phyloP scores from a whole-genome alignment of 2,888 invertebrate genomes.

The Petrophora chlorosata region DNA sequence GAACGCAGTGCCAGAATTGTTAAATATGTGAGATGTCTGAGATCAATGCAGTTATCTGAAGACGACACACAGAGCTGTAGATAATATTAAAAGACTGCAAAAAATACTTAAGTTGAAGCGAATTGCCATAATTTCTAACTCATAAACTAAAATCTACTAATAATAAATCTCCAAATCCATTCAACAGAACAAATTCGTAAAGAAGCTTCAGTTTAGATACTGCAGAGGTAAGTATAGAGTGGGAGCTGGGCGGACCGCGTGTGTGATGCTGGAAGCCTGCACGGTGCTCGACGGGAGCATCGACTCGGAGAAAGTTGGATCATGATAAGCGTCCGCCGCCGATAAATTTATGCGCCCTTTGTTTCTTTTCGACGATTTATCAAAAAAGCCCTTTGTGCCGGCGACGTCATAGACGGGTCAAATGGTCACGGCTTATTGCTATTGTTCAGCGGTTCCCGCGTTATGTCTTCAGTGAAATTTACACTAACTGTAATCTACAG shows the following conservation, averaged over 20 bases:
- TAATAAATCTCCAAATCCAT: no score
- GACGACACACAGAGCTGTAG: background rate
- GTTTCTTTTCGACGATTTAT: constrained; percentile 79
- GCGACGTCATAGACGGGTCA: constrained; percentile 54
- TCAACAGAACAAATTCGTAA: no score
- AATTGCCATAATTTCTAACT: no score
- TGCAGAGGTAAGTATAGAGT: background rate
- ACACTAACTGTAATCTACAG: constrained; percentile 13
- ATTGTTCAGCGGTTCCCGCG: constrained; percentile 28
- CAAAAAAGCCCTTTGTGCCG: constrained; percentile 66
- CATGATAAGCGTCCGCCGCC: constrained; percentile 71
- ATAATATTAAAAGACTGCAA: background rate
- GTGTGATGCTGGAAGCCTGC: constrained; percentile 42
- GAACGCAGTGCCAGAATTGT: constrained; percentile 33
- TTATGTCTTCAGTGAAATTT: constrained; percentile 21
- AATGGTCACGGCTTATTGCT: constrained; percentile 42
- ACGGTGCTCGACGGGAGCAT: constrained; percentile 41
- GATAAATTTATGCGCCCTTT: constrained; percentile 81
- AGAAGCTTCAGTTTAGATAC: background rate
- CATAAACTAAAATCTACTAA: no score
- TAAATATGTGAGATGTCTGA: constrained; percentile 31
- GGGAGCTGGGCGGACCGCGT: constrained; percentile 34
- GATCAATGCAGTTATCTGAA: constrained; percentile 32
- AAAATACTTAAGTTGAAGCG: background rate
- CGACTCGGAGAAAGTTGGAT: constrained; percentile 77